A percentile compares a stretch with the other conserved stretches of the same genome.
Evolutionary conservation across 2,113 vertebrate species (phyloP).

Genomic region (Micromys minutus): DNA sequence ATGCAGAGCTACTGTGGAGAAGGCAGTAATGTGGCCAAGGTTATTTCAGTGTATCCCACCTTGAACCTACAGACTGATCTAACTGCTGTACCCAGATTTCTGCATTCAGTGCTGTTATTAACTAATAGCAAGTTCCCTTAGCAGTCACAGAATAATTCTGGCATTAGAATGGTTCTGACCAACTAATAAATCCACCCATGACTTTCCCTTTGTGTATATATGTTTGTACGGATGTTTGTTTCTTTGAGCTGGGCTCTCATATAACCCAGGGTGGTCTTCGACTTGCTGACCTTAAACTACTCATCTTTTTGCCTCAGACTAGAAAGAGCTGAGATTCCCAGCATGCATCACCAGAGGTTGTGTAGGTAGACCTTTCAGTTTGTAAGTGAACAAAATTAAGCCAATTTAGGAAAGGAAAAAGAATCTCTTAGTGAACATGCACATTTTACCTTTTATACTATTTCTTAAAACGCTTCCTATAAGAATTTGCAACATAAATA

Average conservation of each 20-base stretch:
- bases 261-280: neutral
- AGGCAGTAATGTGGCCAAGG: neutral
- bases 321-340: no score
- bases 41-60: neutral
- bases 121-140: neutral
- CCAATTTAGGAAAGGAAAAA: neutral
- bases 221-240: neutral
- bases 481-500: constrained; percentile 9
- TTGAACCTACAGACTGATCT: neutral
- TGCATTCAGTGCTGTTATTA: neutral
- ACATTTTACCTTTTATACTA: neutral
- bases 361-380: neutral
- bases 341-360: neutral
- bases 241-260: no score
- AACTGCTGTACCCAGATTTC: neutral
- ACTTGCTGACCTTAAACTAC: neutral
- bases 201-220: neutral
- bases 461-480: constrained; percentile 41
- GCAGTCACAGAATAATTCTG: neutral
- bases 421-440: neutral
- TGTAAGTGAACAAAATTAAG: neutral
- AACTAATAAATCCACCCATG: neutral
- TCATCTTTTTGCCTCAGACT: neutral
- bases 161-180: neutral
- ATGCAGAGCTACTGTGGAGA: constrained; percentile 10